These are phyloP conservation scores for Phylloscopus trochiloides DNA, from an alignment of 2,113 vertebrate species.

Conservation along the genomic window DNA sequence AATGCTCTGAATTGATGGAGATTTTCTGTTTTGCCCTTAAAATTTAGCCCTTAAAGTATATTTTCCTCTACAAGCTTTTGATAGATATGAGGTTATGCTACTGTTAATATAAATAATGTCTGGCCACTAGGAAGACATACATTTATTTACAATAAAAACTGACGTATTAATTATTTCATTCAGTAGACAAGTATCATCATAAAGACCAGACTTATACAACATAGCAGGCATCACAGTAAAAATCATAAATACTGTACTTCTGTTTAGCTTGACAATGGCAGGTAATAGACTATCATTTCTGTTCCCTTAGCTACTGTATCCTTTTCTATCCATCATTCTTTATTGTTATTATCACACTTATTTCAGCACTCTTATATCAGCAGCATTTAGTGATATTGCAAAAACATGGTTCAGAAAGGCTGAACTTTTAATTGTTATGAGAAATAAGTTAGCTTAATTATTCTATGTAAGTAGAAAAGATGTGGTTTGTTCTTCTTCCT, in stretches of 20 bases:
- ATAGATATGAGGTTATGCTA: slow-evolving; percentile 28
- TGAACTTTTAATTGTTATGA: slow-evolving; percentile 81
- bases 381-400: slow-evolving; percentile 67
- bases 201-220: not conserved
- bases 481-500: slow-evolving; percentile 75
- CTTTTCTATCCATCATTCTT: slow-evolving; percentile 63
- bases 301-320: slow-evolving; percentile 53
- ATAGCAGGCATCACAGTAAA: slow-evolving; percentile 11
- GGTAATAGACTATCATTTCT: slow-evolving; percentile 65
- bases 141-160: slow-evolving; percentile 28
- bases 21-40: slow-evolving; percentile 3
- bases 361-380: slow-evolving; percentile 72
- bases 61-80: slow-evolving; percentile 11
- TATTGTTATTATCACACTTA: slow-evolving; percentile 61
- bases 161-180: slow-evolving; percentile 40
- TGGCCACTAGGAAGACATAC: slow-evolving; percentile 13
- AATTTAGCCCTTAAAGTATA: not conserved
- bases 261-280: slow-evolving; percentile 60
- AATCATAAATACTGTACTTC: slow-evolving; percentile 57
- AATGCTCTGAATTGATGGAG: not conserved
- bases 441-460: slow-evolving; percentile 81
- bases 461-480: slow-evolving; percentile 70
- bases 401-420: slow-evolving; percentile 67
- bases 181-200: slow-evolving; percentile 26
- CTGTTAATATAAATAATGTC: slow-evolving; percentile 16